Conservation (phyloP, 2,797 vertebrate genomes). For the Syndactyla subalaris region DNA sequence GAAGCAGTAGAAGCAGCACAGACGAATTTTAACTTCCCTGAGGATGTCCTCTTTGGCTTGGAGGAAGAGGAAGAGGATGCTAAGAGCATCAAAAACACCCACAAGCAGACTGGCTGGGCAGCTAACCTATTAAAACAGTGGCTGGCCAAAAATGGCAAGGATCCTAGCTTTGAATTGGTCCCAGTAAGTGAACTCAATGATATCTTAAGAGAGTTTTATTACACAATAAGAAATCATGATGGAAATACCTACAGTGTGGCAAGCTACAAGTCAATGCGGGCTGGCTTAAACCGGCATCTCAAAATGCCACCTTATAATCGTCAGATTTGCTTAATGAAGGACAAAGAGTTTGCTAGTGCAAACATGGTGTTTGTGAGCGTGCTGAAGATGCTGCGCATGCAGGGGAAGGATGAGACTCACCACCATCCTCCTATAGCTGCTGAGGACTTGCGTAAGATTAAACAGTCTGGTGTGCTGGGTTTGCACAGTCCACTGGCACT, state of each 20-base stretch:
- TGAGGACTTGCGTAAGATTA: constrained; percentile 67
- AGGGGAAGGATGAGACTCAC: constrained; percentile 71
- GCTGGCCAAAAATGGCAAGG: constrained; percentile 66
- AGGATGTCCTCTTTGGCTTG: constrained; percentile 67
- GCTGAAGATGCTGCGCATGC: constrained; percentile 68
- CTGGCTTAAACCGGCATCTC: constrained; percentile 71
- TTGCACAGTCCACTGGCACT: constrained; percentile 67
- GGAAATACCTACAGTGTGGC: constrained; percentile 70
- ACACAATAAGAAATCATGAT: constrained; percentile 61
- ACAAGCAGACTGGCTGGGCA: constrained; percentile 70
- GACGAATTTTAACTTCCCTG: constrained; percentile 50
- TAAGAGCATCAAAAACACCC: constrained; percentile 68
- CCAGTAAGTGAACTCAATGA: constrained; percentile 69
- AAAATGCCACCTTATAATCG: constrained; percentile 67
- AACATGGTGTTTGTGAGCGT: constrained; percentile 67
- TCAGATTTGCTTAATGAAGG: constrained; percentile 72
- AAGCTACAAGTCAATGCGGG: constrained; percentile 72
- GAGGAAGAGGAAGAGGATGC: constrained; percentile 70
- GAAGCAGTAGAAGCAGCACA: constrained; percentile 55
- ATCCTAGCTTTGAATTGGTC: constrained; percentile 69
- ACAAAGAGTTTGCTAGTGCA: constrained; percentile 70
- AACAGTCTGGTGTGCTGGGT: constrained; percentile 66
- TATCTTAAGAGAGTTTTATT: constrained; percentile 65
- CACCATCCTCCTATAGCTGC: constrained; percentile 70
- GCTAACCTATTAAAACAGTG: constrained; percentile 66